Conservation (phyloP, 2,113 vertebrate species). For the Alexandromys fortis region DNA sequence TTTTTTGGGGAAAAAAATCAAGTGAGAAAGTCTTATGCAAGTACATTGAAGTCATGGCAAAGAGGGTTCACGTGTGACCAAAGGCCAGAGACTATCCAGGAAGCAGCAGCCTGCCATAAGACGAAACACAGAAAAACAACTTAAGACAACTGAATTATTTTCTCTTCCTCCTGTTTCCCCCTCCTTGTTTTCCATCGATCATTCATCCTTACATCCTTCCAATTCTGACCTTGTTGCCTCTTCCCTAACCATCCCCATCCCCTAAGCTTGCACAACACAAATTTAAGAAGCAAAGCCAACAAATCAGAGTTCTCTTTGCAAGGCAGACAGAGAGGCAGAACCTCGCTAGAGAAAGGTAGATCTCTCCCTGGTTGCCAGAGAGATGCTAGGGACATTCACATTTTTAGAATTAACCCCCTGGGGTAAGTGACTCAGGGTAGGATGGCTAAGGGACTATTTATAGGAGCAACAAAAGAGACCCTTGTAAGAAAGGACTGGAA, state of each 20-base stretch:
- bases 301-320: background rate
- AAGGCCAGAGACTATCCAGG: background rate
- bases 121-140: background rate
- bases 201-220: background rate
- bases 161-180: background rate
- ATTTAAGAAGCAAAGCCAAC: background rate
- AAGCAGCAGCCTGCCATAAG: background rate
- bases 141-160: background rate
- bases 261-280: background rate
- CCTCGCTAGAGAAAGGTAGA: background rate
- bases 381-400: background rate
- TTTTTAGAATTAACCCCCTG: background rate
- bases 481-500: background rate
- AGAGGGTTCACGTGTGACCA: background rate
- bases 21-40: background rate
- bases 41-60: background rate
- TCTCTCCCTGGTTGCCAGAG: accelerated
- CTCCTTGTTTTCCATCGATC: background rate
- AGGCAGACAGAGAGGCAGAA: background rate
- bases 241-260: background rate
- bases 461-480: background rate
- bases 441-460: background rate
- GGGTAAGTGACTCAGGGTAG: background rate
- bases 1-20: background rate
- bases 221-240: accelerated